These are phyloP conservation scores for Cydia amplana DNA, from an alignment of 1,140 invertebrate species.

Conservation along the genomic window DNA sequence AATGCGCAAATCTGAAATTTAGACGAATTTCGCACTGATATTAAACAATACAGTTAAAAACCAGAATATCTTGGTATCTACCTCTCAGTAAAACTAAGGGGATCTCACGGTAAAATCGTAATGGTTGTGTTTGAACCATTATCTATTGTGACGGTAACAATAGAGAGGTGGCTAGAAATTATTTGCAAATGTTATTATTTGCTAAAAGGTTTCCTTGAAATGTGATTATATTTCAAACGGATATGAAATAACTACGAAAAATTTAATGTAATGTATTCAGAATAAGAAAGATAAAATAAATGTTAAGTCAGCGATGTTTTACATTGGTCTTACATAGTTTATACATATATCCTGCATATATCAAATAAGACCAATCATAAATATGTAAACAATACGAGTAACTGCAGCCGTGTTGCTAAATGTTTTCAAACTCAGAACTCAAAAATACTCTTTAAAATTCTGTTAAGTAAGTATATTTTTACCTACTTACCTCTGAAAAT, in stretches of 20 bases:
- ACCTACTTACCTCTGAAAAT: background rate
- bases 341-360: background rate
- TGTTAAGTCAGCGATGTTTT: too few species aligned
- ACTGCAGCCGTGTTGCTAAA: too few species aligned
- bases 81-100: background rate
- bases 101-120: background rate
- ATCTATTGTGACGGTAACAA: background rate
- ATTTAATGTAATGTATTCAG: background rate
- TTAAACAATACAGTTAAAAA: background rate
- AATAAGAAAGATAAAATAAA: background rate
- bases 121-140: background rate
- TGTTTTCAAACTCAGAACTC: too few species aligned
- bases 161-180: background rate
- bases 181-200: background rate
- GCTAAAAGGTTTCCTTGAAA: background rate
- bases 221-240: too few species aligned
- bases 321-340: background rate
- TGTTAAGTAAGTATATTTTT: too few species aligned
- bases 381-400: too few species aligned
- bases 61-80: background rate
- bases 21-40: background rate
- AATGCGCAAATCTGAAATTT: conserved; percentile 1
- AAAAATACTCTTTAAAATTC: too few species aligned
- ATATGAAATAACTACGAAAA: background rate
- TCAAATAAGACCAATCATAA: too few species aligned